phyloP scores from a whole-genome alignment of 2,797 vertebrate species.

The Pseudochirops corinnae region DNA sequence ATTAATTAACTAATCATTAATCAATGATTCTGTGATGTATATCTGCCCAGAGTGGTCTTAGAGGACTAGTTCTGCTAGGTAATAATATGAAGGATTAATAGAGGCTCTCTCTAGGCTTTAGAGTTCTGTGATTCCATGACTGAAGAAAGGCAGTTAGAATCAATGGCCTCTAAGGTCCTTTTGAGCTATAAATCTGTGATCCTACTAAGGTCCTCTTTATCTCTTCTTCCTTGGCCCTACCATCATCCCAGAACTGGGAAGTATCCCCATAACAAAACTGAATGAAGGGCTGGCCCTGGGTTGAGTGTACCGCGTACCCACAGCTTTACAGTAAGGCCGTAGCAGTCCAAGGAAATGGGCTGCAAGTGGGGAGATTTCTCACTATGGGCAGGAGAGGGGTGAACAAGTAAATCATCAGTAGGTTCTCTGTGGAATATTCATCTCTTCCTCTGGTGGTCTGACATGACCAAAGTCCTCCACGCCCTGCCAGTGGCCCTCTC shows the following conservation, averaged over 20 bases:
- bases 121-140: not conserved
- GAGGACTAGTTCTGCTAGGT: not conserved
- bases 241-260: not conserved
- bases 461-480: not conserved
- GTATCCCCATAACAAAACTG: not conserved
- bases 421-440: not conserved
- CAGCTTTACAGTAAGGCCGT: not conserved
- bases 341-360: not conserved
- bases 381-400: not conserved
- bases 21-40: not conserved
- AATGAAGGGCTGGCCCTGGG: not conserved
- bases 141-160: not conserved
- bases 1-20: too few species aligned
- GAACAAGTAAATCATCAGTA: not conserved
- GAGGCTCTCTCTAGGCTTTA: not conserved
- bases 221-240: not conserved
- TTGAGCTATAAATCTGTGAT: not conserved
- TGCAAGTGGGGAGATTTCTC: not conserved
- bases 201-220: not conserved
- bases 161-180: not conserved
- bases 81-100: not conserved
- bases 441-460: conserved; percentile 3
- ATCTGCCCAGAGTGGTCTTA: not conserved
- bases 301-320: not conserved
- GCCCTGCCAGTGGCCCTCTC: not conserved